These are phyloP conservation scores for Agapostemon virescens DNA, from an alignment of 2,888 invertebrate genomes.

Conservation along the genomic window DNA sequence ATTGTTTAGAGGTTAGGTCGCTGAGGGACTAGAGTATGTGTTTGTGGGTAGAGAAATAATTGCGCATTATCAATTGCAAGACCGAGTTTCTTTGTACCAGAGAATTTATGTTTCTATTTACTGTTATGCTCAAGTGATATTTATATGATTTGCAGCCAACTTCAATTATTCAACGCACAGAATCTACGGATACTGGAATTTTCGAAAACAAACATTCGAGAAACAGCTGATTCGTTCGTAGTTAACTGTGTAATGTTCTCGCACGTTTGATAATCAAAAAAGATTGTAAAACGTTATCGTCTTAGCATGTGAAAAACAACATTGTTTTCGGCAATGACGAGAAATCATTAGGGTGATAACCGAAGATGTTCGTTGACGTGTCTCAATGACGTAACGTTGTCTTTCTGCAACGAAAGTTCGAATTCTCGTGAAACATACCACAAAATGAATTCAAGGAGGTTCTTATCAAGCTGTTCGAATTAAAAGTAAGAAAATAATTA, in stretches of 20 bases:
- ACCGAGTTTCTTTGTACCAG: neutral
- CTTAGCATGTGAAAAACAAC: slow-evolving; percentile 17
- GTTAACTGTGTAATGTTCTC: slow-evolving; percentile 11
- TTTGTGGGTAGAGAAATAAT: neutral
- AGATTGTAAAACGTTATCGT: neutral
- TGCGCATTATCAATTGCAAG: neutral
- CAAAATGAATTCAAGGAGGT: slow-evolving; percentile 40
- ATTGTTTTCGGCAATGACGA: slow-evolving; percentile 13
- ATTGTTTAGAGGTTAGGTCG: slow-evolving; percentile 39
- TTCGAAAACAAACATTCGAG: slow-evolving; percentile 19
- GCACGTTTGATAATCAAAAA: neutral
- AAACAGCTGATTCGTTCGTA: slow-evolving; percentile 49
- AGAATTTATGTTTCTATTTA: neutral
- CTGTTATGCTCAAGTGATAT: slow-evolving; percentile 3
- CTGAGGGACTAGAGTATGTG: neutral
- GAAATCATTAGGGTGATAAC: slow-evolving; percentile 37
- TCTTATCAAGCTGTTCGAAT: slow-evolving; percentile 26
- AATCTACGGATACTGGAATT: slow-evolving; percentile 6
- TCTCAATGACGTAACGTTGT: slow-evolving; percentile 72
- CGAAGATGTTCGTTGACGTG: slow-evolving; percentile 71
- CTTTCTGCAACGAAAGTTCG: slow-evolving; percentile 42
- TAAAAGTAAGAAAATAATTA: slow-evolving; percentile 38
- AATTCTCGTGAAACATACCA: slow-evolving; percentile 23
- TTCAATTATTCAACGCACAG: slow-evolving; percentile 35
- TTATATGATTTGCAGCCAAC: slow-evolving; percentile 14